A percentile compares a stretch with the other conserved stretches of the same genome.
phyloP scores from a whole-genome alignment of 1,140 invertebrate species.

The Drosophila mojavensis region DNA sequence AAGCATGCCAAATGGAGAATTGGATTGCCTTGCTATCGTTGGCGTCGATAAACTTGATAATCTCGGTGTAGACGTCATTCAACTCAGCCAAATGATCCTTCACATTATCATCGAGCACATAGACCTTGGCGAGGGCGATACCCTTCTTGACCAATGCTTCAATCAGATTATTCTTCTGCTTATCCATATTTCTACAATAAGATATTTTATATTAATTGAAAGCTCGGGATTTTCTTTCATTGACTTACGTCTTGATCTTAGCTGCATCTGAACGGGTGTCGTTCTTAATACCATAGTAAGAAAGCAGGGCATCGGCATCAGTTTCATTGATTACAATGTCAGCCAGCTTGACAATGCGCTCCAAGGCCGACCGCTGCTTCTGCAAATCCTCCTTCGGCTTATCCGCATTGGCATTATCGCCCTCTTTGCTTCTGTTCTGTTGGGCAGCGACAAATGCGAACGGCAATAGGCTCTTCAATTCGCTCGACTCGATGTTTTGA shows the following conservation, averaged over 20 bases:
- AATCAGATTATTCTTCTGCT: slow-evolving; percentile 90
- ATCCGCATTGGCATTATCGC: slow-evolving; percentile 65
- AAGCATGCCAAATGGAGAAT: slow-evolving; percentile 92
- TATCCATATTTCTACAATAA: slow-evolving; percentile 90
- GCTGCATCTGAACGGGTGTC: slow-evolving; percentile 90
- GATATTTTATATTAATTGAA: not conserved
- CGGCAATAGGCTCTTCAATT: slow-evolving; percentile 80
- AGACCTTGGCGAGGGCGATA: slow-evolving; percentile 88
- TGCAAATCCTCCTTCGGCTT: slow-evolving; percentile 78
- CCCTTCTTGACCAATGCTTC: slow-evolving; percentile 92
- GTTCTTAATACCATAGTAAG: slow-evolving; percentile 91
- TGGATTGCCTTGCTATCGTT: slow-evolving; percentile 90
- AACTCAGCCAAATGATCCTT: slow-evolving; percentile 86
- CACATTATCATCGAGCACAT: slow-evolving; percentile 84
- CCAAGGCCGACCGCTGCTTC: slow-evolving; percentile 78
- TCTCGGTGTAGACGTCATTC: slow-evolving; percentile 87
- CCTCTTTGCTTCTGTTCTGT: slow-evolving; percentile 30
- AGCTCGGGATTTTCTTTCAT: not conserved
- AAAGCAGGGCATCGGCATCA: slow-evolving; percentile 90
- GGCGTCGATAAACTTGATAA: slow-evolving; percentile 91
- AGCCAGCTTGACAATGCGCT: slow-evolving; percentile 85
- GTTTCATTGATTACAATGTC: slow-evolving; percentile 89
- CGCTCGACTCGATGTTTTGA: slow-evolving; percentile 88
- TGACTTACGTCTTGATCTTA: slow-evolving; percentile 90
- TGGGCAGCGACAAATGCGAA: slow-evolving; percentile 73